Percentiles rank a stretch among this genome's conserved stretches.
Evolutionary conservation across 2,113 vertebrate species (phyloP).

Genomic region (Ahaetulla prasina): DNA sequence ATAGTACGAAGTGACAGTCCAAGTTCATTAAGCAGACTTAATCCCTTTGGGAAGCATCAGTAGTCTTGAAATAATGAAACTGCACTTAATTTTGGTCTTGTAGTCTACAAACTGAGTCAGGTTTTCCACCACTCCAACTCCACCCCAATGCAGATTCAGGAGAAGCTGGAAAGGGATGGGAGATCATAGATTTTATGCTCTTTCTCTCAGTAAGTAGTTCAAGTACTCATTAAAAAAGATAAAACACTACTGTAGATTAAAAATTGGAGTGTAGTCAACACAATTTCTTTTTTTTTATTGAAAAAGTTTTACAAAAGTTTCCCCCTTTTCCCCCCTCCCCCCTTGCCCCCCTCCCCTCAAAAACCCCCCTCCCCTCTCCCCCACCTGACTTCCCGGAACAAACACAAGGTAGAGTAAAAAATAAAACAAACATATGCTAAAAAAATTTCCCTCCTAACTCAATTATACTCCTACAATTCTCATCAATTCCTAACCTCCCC

Average conservation of each 20-base stretch:
- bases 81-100: not conserved
- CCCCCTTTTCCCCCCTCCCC: too few species aligned
- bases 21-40: not conserved
- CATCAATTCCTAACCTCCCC: too few species aligned
- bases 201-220: not conserved
- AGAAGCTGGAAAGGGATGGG: too few species aligned
- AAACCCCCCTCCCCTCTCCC: too few species aligned
- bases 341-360: too few species aligned
- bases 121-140: not conserved
- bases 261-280: not conserved
- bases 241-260: not conserved
- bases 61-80: not conserved
- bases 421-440: too few species aligned
- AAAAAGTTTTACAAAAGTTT: too few species aligned
- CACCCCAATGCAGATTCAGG: not conserved
- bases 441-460: too few species aligned
- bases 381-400: too few species aligned
- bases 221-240: not conserved
- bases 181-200: not conserved
- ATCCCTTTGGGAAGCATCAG: not conserved
- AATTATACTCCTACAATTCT: too few species aligned
- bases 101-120: not conserved
- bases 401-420: too few species aligned
- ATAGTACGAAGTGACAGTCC: not conserved
- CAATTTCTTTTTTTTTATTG: too few species aligned